Conservation (phyloP, 2,113 vertebrate genomes). For the Caranx melampygus region DNA sequence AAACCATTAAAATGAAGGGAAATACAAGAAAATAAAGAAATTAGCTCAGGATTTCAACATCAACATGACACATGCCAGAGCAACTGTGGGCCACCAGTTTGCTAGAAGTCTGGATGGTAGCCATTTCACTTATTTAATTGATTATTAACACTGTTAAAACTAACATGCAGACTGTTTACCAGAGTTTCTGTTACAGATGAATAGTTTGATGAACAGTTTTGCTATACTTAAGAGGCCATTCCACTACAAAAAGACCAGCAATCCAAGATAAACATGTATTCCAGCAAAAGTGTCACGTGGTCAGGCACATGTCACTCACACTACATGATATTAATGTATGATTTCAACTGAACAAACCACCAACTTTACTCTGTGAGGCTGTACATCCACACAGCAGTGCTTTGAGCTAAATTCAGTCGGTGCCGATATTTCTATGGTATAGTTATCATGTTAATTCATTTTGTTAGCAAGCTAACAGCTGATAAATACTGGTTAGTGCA, state of each 20-base stretch:
- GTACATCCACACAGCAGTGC: too few species aligned
- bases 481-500: too few species aligned
- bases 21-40: conserved; percentile 27
- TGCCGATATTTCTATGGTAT: too few species aligned
- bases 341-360: too few species aligned
- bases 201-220: background rate
- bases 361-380: too few species aligned
- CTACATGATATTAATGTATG: too few species aligned
- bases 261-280: background rate
- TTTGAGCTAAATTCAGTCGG: too few species aligned
- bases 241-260: too few species aligned
- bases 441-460: too few species aligned
- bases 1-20: conserved; percentile 17
- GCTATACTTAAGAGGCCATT: background rate
- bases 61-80: conserved; percentile 15
- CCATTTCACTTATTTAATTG: too few species aligned
- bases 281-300: background rate
- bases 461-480: too few species aligned
- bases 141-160: background rate
- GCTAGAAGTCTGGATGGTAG: background rate
- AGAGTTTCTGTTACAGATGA: background rate
- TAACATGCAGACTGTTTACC: background rate
- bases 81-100: conserved; percentile 16
- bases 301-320: too few species aligned
- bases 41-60: conserved; percentile 34